Evolutionary conservation across 2,888 invertebrate species (phyloP).

Genomic region (Orthonychiurus folsomi): DNA sequence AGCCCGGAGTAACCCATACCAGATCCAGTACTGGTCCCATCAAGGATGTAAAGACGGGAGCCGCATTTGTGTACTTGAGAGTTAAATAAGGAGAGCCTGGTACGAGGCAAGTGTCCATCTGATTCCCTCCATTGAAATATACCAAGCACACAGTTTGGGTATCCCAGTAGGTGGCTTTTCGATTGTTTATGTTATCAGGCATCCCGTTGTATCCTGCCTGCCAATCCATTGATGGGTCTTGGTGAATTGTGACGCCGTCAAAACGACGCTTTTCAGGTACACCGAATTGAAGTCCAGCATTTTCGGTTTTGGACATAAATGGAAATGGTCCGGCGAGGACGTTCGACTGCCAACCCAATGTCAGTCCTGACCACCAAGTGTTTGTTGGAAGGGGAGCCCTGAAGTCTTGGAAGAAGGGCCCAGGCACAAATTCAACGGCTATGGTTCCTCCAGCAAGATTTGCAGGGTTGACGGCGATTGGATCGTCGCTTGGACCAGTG

Average conservation of each 20-base stretch:
- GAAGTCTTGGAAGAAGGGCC: conserved; percentile 32
- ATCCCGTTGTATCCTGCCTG: conserved; percentile 18
- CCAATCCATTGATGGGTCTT: conserved; percentile 24
- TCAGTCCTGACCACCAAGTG: conserved; percentile 34
- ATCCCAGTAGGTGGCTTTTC: conserved; percentile 30
- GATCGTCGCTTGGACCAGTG: conserved; percentile 25
- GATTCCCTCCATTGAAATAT: conserved; percentile 22
- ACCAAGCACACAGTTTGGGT: conserved; percentile 30
- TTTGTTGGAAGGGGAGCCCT: conserved; percentile 32
- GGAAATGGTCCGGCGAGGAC: conserved; percentile 33
- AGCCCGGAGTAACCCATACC: conserved; percentile 25
- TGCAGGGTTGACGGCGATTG: conserved; percentile 24
- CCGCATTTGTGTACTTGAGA: conserved; percentile 26
- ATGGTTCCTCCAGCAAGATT: conserved; percentile 29
- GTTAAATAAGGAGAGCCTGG: conserved; percentile 36
- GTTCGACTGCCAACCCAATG: conserved; percentile 25
- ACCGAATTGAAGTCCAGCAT: conserved; percentile 25
- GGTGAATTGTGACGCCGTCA: conserved; percentile 31
- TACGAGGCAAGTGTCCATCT: conserved; percentile 30
- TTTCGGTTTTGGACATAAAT: conserved; percentile 23
- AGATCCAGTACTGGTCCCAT: conserved; percentile 19
- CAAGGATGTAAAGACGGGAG: conserved; percentile 24
- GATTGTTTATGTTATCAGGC: conserved; percentile 16
- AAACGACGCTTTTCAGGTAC: conserved; percentile 23
- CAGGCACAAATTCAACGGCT: conserved; percentile 29